Base-by-base conservation (phyloP, 2,113 vertebrate species). In the Urocitellus parryii region DNA sequence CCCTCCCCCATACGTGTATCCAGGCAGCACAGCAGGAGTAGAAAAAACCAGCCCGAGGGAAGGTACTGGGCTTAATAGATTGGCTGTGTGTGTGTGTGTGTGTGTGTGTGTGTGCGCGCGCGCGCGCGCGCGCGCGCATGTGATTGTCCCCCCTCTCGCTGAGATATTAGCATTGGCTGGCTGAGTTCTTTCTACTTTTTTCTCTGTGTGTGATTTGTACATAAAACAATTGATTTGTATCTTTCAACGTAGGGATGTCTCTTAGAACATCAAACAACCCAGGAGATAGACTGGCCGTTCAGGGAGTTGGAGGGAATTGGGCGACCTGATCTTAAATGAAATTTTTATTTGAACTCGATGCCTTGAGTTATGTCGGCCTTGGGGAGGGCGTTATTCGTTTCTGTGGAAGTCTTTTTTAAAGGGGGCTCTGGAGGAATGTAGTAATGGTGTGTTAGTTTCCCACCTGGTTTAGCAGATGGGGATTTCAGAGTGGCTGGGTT, bases 401-500 rank as follows among this genome's bases (percentile, higher is more conserved):
- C 82, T 91, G 51, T 61, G 56, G 14, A 94, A 91, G 37, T 25
- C 78, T 96, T 94, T 91, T 87, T 61, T 42, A 77, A 74, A 73
- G 18, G 51, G n/a, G 83, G 18, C 67, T 95, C 81, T 72, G 72
- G 67, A 94, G 81, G 20, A 92, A 91, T 85, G 81, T 34, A 77
- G 73, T 70, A 82, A 83, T 63, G 45, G 32, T 32, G 51, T 90
- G 76, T 88, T 79, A 53, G 58, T 88, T 94, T 95, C 85, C 85
- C 95, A 91, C 88, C 67, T 96, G 95, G 79, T 77, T 96, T 94
- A 87, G 63, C 89, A 96, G 74, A 95, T 20, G 65, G 17, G 24
- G 63, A 76, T 76, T 91, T 93, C 79, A 70, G 67, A 90, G 81
- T 81, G 81, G 32, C 39, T 56, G 34, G 32, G n/a, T 88, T 94